Conservation (phyloP, 1,140 invertebrate genomes). For the Pteromalus puparum region DNA sequence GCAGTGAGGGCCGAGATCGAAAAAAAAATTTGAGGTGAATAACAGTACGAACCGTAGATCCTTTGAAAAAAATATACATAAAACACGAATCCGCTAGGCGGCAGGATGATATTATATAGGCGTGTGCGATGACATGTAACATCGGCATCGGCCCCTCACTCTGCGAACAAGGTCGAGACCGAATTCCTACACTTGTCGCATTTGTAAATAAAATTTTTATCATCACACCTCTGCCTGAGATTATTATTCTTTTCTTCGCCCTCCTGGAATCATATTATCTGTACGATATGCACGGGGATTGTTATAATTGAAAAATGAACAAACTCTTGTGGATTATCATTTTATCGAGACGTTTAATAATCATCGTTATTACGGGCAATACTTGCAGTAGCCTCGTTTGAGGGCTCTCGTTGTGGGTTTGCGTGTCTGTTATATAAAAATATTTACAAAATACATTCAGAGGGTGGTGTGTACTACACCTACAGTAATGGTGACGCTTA, state of each 20-base stretch:
- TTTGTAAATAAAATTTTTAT: constrained; percentile 76
- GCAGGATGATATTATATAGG: too few relatives aligned
- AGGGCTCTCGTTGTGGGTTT: background rate
- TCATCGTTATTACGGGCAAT: background rate
- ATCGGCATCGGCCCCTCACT: constrained; percentile 59
- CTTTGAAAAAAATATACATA: too few relatives aligned
- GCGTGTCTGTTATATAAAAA: constrained; percentile 36
- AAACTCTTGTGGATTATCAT: background rate
- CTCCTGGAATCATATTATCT: too few relatives aligned
- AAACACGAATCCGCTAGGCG: too few relatives aligned
- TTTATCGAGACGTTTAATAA: background rate
- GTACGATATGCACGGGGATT: too few relatives aligned
- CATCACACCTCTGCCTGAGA: constrained; percentile 63
- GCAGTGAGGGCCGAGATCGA: background rate
- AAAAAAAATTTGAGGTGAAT: background rate
- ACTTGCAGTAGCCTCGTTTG: background rate
- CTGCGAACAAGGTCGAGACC: constrained; percentile 68
- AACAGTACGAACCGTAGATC: constrained; percentile 12
- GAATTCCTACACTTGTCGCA: constrained; percentile 74
- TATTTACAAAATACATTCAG: constrained; percentile 41
- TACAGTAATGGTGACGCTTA: background rate
- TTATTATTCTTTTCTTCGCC: background rate
- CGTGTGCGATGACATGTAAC: background rate
- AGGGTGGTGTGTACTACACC: background rate
- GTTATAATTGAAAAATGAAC: too few relatives aligned